Evolutionary conservation across 35 echinoderm and acorn worm species (phyloP), one percentile per base, ranked within the genome.

Genomic region (Patiria miniata): DNA sequence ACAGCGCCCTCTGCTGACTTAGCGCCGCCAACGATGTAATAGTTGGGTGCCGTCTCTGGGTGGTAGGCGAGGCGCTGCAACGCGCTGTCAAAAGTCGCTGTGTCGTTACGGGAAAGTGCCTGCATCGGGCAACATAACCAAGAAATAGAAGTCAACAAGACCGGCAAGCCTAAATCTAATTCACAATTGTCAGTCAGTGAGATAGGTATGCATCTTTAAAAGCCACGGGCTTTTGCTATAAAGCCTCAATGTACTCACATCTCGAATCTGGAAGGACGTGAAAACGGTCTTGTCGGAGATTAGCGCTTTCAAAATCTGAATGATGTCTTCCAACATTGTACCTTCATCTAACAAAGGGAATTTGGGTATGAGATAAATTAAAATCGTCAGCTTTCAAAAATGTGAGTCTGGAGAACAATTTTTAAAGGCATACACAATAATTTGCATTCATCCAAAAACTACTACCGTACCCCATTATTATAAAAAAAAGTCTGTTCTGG

Each of bases 1-100:
- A 97, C 91, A 33, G 80, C 91, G 16, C 95, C 95, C 69, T 97
- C 95, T 52, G 79, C 84, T 5, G 95, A 84, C 5, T 61, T 29
- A 7, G 85, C 15, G 37, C 95, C 95, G 37, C 78, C 95, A 15
- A 97, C 51, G 18, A 91, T 97, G 82, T 87, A 53, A 51, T 97
- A 97, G 18, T 79, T 88, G 32, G 95, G 95, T 52, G 95, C 87
- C n/a, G 93, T 87, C 51, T 94, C 77, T 32, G 83, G 51, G 37
- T 68, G 39, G n/a, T 21, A 80, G 22, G 83, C 37, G 0, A 97
- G 58, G 5, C n/a, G 30, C 8, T 87, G 37, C 16, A 97, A 53
- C 21, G 85, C 95, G 17, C 87, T 51, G 18, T 90, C 80, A 30
- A 37, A 90, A 39, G 80, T 78, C 7, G 40, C 52, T 57, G 65